These are phyloP conservation scores for Hemichromis elongatus DNA, from an alignment of 2,113 vertebrate genomes.

Conservation along the genomic window DNA sequence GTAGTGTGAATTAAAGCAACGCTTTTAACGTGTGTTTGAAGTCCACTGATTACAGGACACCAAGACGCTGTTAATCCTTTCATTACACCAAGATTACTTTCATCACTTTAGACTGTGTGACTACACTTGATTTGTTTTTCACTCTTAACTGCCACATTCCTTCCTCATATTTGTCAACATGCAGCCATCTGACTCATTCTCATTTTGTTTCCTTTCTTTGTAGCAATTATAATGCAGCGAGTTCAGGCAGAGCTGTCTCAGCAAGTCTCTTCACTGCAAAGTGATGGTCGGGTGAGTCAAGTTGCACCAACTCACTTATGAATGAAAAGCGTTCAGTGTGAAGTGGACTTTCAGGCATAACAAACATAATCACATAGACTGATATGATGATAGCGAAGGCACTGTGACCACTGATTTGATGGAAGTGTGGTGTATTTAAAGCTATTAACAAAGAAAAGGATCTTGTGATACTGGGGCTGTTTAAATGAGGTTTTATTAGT, in stretches of 20 bases:
- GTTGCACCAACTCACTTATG: constrained; percentile 7
- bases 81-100: background rate
- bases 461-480: background rate
- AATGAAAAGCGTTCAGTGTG: background rate
- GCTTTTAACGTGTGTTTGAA: background rate
- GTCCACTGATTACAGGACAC: background rate
- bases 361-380: background rate
- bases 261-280: constrained; percentile 90
- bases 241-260: constrained; percentile 90
- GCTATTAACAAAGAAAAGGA: background rate
- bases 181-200: background rate
- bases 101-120: background rate
- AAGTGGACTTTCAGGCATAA: background rate
- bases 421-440: background rate
- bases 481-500: background rate
- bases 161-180: background rate
- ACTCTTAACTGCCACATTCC: background rate
- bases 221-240: constrained; percentile 85
- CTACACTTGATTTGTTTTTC: background rate
- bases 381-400: background rate
- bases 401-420: background rate
- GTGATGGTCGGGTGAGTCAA: constrained; percentile 81
- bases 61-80: background rate
- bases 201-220: background rate
- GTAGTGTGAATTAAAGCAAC: background rate